Percentiles rank a stretch among this genome's conserved stretches.
phyloP scores from a whole-genome alignment of 2,113 vertebrate genomes.

The Cromileptes altivelis region DNA sequence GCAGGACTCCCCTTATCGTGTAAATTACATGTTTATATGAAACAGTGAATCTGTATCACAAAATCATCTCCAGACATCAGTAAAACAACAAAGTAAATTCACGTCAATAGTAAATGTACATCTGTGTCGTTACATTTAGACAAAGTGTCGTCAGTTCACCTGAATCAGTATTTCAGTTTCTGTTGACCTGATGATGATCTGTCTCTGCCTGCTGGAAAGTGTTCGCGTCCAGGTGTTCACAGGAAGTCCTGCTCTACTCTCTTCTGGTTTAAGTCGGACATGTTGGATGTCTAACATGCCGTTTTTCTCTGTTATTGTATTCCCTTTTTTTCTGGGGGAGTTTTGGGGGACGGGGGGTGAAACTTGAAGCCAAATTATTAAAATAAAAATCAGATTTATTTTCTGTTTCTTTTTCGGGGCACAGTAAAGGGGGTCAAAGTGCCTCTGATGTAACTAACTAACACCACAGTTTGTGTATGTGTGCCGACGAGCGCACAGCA shows the following conservation, averaged over 20 bases:
- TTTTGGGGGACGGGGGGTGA: slow-evolving; percentile 8
- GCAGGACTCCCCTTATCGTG: not conserved
- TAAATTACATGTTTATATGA: no score
- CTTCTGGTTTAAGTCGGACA: slow-evolving; percentile 22
- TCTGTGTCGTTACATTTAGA: no score
- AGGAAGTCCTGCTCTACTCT: slow-evolving; percentile 32
- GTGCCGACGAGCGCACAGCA: slow-evolving; percentile 10
- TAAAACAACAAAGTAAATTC: no score
- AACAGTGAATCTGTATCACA: no score
- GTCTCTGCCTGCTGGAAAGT: no score
- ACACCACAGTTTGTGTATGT: slow-evolving; percentile 67
- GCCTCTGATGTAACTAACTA: slow-evolving; percentile 79
- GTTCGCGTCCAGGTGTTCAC: not conserved
- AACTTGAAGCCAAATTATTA: slow-evolving; percentile 88
- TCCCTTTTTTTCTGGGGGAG: slow-evolving; percentile 49
- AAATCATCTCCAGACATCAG: no score
- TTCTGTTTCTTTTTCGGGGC: slow-evolving; percentile 39
- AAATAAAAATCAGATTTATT: slow-evolving; percentile 55
- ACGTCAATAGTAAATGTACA: no score
- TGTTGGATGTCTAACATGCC: slow-evolving; percentile 67
- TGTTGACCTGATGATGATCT: no score
- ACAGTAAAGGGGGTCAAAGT: slow-evolving; percentile 77
- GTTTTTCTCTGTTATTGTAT: slow-evolving; percentile 52
- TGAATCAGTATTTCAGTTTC: no score
- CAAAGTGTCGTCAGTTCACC: no score